Conservation (phyloP, 2,113 vertebrate genomes). For the Sula dactylatra region DNA sequence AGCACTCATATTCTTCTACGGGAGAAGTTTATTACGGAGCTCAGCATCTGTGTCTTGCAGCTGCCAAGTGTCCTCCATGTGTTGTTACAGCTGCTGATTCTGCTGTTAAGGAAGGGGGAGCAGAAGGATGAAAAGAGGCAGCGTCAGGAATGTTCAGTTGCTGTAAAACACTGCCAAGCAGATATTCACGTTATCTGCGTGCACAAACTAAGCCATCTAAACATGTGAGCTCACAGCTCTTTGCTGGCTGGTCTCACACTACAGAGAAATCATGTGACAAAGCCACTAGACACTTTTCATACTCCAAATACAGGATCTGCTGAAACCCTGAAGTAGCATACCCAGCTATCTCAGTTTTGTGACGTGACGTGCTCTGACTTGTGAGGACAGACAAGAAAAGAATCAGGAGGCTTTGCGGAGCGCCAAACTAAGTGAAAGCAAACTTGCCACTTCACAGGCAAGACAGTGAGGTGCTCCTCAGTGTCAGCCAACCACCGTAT, state of each 20-base stretch:
- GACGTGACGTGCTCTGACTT: neutral
- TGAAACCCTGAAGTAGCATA: slow-evolving; percentile 52
- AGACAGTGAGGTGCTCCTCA: neutral
- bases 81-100: slow-evolving; percentile 78
- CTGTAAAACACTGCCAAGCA: slow-evolving; percentile 59
- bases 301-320: slow-evolving; percentile 43
- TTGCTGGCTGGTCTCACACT: slow-evolving; percentile 7
- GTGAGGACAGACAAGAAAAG: neutral
- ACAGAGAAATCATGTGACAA: neutral
- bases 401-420: neutral
- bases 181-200: slow-evolving; percentile 58
- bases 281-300: slow-evolving; percentile 36
- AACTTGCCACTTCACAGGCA: neutral
- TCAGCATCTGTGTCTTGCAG: slow-evolving; percentile 81
- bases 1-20: slow-evolving; percentile 63
- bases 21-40: slow-evolving; percentile 65
- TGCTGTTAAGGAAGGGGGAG: slow-evolving; percentile 68
- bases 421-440: neutral
- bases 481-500: fast-evolving
- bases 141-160: slow-evolving; percentile 67
- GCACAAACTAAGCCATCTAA: neutral
- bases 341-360: slow-evolving; percentile 33
- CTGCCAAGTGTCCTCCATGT: slow-evolving; percentile 81
- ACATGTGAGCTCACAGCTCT: neutral
- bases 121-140: slow-evolving; percentile 74